A percentile compares a stretch with the other conserved stretches of the same genome.
phyloP scores from a whole-genome alignment of 2,113 vertebrate genomes.

The Atlantisia rogersi region DNA sequence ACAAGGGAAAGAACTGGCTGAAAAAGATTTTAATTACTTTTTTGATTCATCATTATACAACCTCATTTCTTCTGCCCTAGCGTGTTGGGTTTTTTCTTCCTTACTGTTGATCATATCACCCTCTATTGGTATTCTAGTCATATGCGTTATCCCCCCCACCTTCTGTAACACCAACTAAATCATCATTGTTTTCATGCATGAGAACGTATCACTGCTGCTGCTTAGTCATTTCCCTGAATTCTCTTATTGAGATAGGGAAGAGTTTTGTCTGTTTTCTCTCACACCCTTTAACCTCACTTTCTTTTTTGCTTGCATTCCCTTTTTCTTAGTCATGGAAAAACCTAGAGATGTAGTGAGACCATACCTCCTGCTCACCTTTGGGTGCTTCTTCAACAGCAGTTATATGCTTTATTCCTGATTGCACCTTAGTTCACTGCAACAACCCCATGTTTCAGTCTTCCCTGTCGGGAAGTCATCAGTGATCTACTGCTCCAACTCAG shows the following conservation, averaged over 20 bases:
- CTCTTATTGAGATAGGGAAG: background rate
- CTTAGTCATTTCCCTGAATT: slow-evolving; percentile 29
- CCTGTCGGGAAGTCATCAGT: background rate
- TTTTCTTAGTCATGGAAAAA: background rate
- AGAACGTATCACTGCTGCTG: slow-evolving; percentile 7
- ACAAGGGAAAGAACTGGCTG: background rate
- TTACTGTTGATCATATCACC: slow-evolving; percentile 8
- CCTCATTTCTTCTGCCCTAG: slow-evolving; percentile 18
- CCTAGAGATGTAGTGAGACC: background rate
- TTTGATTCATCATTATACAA: slow-evolving; percentile 33
- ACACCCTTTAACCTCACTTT: background rate
- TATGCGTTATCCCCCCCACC: background rate
- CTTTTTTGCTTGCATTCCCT: background rate
- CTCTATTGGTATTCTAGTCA: slow-evolving; percentile 57
- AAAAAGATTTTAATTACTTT: background rate
- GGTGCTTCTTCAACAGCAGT: background rate
- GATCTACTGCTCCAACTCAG: background rate
- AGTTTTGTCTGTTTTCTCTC: background rate
- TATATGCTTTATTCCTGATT: background rate
- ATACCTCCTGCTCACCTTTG: background rate
- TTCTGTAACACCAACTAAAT: slow-evolving; percentile 45
- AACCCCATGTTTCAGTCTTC: background rate
- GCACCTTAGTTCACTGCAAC: background rate
- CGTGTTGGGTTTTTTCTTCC: background rate
- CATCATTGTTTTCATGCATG: slow-evolving; percentile 54